Conservation (phyloP, 2,888 invertebrate species). For the Dichetophora obliterata region DNA sequence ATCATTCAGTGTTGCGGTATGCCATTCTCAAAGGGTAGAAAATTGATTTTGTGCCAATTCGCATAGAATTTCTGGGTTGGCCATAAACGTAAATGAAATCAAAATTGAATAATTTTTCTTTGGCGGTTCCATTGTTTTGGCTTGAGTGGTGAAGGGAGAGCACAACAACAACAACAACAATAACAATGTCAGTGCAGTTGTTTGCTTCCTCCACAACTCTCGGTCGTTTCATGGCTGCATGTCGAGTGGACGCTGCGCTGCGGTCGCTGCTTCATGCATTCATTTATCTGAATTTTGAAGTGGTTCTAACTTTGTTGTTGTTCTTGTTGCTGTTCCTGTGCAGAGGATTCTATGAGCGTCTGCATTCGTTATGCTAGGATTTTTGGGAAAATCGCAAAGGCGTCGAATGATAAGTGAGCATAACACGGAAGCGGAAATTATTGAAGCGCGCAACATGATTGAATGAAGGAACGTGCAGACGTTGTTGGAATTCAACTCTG, state of each 20-base stretch:
- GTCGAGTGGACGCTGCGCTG: neutral
- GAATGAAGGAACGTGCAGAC: slow-evolving; percentile 27
- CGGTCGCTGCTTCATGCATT: neutral
- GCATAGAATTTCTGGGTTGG: slow-evolving; percentile 35
- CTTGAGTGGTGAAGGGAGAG: neutral
- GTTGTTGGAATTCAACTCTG: neutral
- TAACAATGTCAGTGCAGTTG: neutral
- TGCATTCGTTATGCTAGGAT: neutral
- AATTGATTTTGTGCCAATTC: slow-evolving; percentile 45
- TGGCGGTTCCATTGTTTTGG: neutral
- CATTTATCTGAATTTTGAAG: neutral
- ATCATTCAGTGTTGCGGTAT: neutral
- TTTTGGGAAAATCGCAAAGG: slow-evolving; percentile 39
- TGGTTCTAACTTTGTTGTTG: neutral
- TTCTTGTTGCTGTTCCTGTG: neutral
- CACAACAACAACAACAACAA: too few species aligned
- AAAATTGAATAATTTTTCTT: slow-evolving; percentile 43
- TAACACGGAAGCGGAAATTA: slow-evolving; percentile 43
- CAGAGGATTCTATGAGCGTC: neutral
- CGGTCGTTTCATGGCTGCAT: neutral
- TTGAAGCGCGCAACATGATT: slow-evolving; percentile 44
- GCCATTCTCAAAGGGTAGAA: slow-evolving; percentile 24
- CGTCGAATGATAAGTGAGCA: slow-evolving; percentile 46
- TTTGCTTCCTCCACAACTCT: neutral
- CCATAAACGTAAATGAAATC: slow-evolving; percentile 37